phyloP scores from a whole-genome alignment of 2,797 vertebrate species.

The Sebastiscus tertius region DNA sequence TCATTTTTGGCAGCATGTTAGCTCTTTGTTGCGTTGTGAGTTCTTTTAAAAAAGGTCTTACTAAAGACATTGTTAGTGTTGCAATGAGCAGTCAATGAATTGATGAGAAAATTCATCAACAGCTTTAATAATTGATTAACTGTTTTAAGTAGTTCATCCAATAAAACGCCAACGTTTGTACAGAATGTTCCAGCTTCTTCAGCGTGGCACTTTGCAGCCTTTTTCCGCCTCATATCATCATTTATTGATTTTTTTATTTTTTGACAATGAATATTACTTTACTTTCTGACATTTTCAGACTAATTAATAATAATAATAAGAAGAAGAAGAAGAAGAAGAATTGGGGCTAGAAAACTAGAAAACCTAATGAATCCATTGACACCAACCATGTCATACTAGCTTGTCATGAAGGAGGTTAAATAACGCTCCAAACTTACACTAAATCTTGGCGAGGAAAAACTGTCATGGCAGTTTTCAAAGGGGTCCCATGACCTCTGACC shows the following conservation, averaged over 20 bases:
- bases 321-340: too few relatives aligned
- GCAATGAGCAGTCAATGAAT: not conserved
- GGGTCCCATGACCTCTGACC: too few relatives aligned
- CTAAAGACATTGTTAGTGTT: not conserved
- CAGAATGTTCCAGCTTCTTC: not conserved
- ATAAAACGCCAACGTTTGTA: not conserved
- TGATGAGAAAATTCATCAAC: not conserved
- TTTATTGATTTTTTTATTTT: too few relatives aligned
- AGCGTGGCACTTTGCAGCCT: not conserved
- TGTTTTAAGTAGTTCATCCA: not conserved
- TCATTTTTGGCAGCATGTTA: not conserved
- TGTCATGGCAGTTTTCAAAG: too few relatives aligned
- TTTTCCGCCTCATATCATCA: not conserved
- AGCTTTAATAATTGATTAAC: not conserved
- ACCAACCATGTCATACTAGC: too few relatives aligned
- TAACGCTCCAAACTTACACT: too few relatives aligned
- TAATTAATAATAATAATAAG: not conserved
- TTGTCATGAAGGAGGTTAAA: too few relatives aligned
- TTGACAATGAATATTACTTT: too few relatives aligned
- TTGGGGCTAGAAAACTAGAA: too few relatives aligned
- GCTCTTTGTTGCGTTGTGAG: not conserved
- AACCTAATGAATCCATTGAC: too few relatives aligned
- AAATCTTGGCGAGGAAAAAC: too few relatives aligned
- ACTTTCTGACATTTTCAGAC: not conserved
- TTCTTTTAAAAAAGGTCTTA: not conserved